These are phyloP conservation scores for Coronaproctus castanopsis DNA, from an alignment of 2,888 invertebrate species.

Conservation along the genomic window DNA sequence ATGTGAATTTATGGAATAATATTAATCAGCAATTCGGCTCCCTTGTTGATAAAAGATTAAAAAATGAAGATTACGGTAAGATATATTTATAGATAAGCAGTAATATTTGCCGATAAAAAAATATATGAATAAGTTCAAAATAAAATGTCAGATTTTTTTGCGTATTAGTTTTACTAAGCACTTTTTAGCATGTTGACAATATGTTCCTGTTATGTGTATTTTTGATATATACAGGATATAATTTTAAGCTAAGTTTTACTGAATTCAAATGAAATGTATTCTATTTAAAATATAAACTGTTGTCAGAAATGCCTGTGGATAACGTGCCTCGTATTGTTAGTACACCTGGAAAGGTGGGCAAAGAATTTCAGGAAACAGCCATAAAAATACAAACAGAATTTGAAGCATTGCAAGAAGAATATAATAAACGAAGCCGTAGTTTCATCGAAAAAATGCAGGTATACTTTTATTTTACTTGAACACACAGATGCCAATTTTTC, in stretches of 20 bases:
- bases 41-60: neutral
- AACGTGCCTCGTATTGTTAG: neutral
- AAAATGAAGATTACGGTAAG: slow-evolving; percentile 5
- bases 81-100: neutral
- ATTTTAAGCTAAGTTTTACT: too few relatives aligned
- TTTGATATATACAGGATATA: too few relatives aligned
- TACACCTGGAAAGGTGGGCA: slow-evolving; percentile 7
- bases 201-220: too few relatives aligned
- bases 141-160: neutral
- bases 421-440: slow-evolving; percentile 6
- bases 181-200: too few relatives aligned
- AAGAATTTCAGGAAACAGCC: slow-evolving; percentile 1
- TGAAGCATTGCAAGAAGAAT: slow-evolving; percentile 3
- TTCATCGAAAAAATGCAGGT: slow-evolving; percentile 9
- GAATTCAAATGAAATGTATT: too few relatives aligned
- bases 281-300: too few relatives aligned
- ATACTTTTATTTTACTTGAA: neutral
- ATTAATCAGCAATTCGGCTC: slow-evolving; percentile 1
- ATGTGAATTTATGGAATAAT: slow-evolving; percentile 1
- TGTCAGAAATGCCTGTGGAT: neutral
- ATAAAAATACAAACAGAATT: slow-evolving; percentile 4
- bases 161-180: too few relatives aligned
- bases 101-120: neutral
- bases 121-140: neutral
- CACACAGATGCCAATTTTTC: too few relatives aligned